Conservation (phyloP, 2,797 vertebrate species). For the Myotis findleyi region DNA sequence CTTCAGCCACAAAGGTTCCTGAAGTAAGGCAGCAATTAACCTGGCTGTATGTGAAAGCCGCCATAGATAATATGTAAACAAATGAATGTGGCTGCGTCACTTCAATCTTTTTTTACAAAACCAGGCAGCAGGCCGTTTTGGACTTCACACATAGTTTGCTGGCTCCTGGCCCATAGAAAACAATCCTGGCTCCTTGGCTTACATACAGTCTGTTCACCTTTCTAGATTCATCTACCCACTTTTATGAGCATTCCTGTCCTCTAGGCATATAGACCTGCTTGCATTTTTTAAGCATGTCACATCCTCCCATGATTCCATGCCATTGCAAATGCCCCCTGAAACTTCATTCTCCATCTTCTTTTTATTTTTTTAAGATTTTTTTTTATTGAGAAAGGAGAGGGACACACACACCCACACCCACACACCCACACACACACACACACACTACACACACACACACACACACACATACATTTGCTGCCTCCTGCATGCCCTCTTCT, state of each 20-base stretch:
- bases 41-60: neutral
- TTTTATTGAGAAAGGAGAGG: neutral
- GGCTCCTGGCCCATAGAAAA: neutral
- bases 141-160: neutral
- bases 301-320: neutral
- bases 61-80: neutral
- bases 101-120: neutral
- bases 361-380: neutral
- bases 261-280: neutral
- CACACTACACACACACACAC: no score
- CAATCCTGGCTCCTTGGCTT: neutral
- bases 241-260: neutral
- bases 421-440: no score
- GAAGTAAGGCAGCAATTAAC: neutral
- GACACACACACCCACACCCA: no score
- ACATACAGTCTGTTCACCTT: neutral
- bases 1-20: neutral
- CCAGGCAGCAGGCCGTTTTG: neutral
- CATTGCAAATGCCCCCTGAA: neutral
- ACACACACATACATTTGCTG: neutral
- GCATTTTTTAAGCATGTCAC: neutral
- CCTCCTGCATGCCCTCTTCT: neutral
- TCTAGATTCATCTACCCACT: neutral
- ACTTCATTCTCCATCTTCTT: neutral
- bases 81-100: neutral